Base-by-base conservation (phyloP, 2,888 invertebrate species). In the Meiosimyza platycephala region DNA sequence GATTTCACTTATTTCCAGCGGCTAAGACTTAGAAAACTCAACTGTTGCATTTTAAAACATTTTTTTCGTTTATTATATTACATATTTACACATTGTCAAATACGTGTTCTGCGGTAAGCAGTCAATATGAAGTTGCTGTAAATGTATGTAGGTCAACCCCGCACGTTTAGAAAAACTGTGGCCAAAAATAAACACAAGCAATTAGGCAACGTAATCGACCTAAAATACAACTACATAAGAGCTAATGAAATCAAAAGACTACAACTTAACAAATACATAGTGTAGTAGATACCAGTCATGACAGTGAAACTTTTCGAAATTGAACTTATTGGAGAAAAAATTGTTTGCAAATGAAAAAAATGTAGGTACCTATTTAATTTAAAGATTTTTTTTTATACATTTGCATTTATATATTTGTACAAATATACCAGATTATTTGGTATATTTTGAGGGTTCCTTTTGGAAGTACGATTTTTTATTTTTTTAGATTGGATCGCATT, bases 261-360 rank as follows among this genome's bases (percentile, higher is more conserved):
- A 60, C 16, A 54, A 16, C 54, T 6, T 54, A 16, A 54, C 59
- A 60, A 60, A 60, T 28, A 60, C n/a, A 22, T 13, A 57, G 28
- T n/a, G 11, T 55, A 11, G 22, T 28, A 60, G 59, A 59, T 3
- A n/a, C 5, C 59, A 59, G 16, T 59, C 12, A 51, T 15, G 13
- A 51, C 51, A 12, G 11, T 28, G 12, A 13, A 28, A 28, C 6
- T 18, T 12, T 59, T 9, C 51, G 6, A 22, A 59, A n/a, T 18
- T 22, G 4, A 12, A 55, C 7, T 5, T 54, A 16, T 54, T 54
- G 28, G 28, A 28, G 28, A 4, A 3, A 28, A 28, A 28, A 28
- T 28, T 4, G 28, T 28, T 16, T 18, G 16, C 54, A 1, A 18
- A 54, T 54, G 18, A 6, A 2, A 54, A 54, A 6, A 16, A n/a